Conservation (phyloP, 2,888 invertebrate genomes). For the Phytoseiulus persimilis region DNA sequence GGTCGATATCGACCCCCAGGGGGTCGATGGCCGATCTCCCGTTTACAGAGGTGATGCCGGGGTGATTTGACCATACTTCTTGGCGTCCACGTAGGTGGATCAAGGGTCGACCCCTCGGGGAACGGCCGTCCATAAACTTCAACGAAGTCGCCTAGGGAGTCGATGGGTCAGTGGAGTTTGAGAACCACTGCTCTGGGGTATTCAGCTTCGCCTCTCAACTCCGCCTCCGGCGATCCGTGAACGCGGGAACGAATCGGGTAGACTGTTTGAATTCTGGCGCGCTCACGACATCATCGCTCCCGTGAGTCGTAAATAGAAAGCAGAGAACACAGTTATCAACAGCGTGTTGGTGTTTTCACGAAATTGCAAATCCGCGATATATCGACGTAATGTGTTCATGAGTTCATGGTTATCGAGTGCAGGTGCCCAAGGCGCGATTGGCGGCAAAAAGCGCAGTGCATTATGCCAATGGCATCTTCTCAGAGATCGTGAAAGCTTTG, state of each 20-base stretch:
- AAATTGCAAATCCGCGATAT: constrained; percentile 37
- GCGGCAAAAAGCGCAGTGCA: neutral
- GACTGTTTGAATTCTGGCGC: neutral
- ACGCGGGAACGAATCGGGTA: neutral
- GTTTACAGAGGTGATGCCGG: no score
- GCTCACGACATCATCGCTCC: constrained; percentile 22
- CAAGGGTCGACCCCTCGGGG: no score
- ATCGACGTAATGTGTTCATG: neutral
- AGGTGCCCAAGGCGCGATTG: neutral
- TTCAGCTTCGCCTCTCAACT: no score
- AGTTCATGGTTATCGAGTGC: neutral
- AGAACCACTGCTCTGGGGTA: no score
- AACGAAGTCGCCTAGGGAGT: no score
- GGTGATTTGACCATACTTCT: no score
- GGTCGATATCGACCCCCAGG: no score
- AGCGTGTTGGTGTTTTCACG: constrained; percentile 39
- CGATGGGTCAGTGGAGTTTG: no score
- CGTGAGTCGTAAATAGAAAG: constrained; percentile 21
- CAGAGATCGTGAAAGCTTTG: neutral
- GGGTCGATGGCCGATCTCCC: no score
- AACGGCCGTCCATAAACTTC: no score
- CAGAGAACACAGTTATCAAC: constrained; percentile 26
- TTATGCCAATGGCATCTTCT: neutral
- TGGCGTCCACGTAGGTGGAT: no score
- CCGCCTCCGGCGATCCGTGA: neutral